Evolutionary conservation across 2,888 invertebrate genomes (phyloP).

Genomic region (Drosophila anceps): DNA sequence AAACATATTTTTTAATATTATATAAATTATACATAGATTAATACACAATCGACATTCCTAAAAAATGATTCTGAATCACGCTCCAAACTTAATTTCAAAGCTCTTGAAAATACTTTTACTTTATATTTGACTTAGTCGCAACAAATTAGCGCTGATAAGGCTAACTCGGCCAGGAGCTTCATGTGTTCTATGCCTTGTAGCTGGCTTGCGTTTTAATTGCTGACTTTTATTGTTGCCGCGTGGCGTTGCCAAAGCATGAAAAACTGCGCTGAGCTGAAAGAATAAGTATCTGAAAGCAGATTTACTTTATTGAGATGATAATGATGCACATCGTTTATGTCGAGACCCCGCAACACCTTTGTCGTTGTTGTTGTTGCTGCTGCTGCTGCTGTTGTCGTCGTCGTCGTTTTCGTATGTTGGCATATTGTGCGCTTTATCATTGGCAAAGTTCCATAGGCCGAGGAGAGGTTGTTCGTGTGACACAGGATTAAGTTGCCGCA

Average conservation of each 20-base stretch:
- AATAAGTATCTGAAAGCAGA: slow-evolving; percentile 37
- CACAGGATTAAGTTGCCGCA: slow-evolving; percentile 58
- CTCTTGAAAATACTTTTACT: background rate
- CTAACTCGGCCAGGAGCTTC: background rate
- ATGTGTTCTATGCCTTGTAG: background rate
- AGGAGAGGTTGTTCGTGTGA: slow-evolving; percentile 35
- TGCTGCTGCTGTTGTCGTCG: slow-evolving; percentile 12
- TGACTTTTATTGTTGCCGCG: slow-evolving; percentile 12
- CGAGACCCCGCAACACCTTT: background rate
- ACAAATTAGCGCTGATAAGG: background rate
- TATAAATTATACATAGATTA: no score
- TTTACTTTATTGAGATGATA: slow-evolving; percentile 33
- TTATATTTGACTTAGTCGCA: background rate
- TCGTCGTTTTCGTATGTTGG: slow-evolving; percentile 22
- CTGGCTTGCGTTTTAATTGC: slow-evolving; percentile 6
- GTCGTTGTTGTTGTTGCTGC: slow-evolving; percentile 8
- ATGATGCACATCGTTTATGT: slow-evolving; percentile 8
- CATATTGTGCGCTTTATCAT: slow-evolving; percentile 32
- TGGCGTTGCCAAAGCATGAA: slow-evolving; percentile 3
- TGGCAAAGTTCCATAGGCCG: slow-evolving; percentile 52
- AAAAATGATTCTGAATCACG: background rate
- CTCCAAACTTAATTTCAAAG: rapidly evolving
- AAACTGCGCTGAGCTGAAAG: background rate
- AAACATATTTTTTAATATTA: no score
- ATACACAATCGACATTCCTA: background rate